These are phyloP conservation scores for Platanista minor DNA, from an alignment of 2,113 vertebrate genomes.

Conservation along the genomic window DNA sequence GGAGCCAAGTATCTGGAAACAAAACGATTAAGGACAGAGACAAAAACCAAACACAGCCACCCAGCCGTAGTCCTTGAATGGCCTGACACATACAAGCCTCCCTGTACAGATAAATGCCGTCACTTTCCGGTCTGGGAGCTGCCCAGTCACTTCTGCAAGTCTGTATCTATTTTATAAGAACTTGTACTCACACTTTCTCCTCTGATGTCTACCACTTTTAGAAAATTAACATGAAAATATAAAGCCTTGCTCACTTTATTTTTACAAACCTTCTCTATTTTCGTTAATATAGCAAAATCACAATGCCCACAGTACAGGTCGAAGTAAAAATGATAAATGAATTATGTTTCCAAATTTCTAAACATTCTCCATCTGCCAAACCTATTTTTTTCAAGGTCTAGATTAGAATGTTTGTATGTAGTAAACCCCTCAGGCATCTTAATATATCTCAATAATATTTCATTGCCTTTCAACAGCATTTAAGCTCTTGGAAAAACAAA, in stretches of 20 bases:
- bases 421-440: neutral
- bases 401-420: neutral
- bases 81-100: neutral
- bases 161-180: neutral
- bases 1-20: neutral
- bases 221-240: neutral
- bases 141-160: neutral
- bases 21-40: neutral
- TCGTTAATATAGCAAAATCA: neutral
- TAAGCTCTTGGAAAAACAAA: neutral
- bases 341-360: constrained; percentile 12
- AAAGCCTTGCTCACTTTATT: neutral
- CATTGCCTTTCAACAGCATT: neutral
- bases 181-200: neutral
- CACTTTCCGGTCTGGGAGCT: neutral
- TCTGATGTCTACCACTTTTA: neutral
- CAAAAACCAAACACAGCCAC: neutral
- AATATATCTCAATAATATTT: neutral
- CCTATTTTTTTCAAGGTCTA: neutral
- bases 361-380: neutral
- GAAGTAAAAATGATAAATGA: neutral
- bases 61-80: neutral
- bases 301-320: neutral
- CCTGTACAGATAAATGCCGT: neutral
- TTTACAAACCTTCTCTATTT: neutral